A percentile compares a stretch with the other conserved stretches of the same genome.
Conservation (phyloP, 2,113 vertebrate species). For the Charina bottae region DNA sequence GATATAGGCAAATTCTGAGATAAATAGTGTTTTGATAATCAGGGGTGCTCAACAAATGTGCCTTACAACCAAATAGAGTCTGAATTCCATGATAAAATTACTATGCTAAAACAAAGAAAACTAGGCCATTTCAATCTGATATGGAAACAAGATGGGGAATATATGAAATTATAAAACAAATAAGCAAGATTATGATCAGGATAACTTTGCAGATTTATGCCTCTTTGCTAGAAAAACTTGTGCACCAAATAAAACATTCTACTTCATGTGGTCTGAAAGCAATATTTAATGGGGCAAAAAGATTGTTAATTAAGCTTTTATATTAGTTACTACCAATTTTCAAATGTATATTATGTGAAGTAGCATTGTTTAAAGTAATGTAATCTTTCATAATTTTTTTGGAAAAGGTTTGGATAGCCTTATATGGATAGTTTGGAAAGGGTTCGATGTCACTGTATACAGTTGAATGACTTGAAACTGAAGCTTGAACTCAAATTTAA, state of each 20-base stretch:
- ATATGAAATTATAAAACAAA: background rate
- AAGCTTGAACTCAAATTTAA: slow-evolving; percentile 66
- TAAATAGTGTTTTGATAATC: background rate
- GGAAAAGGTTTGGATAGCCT: slow-evolving; percentile 18
- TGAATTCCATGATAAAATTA: too few species aligned
- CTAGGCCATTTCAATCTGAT: background rate
- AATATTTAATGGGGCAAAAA: background rate
- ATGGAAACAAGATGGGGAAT: background rate
- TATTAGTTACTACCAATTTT: background rate
- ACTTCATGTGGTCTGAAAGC: background rate
- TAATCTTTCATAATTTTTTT: background rate
- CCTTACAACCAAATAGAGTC: background rate
- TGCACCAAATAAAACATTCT: background rate
- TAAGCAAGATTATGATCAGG: background rate
- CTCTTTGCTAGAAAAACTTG: background rate
- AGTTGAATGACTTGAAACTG: slow-evolving; percentile 63
- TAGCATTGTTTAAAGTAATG: background rate
- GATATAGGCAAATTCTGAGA: background rate
- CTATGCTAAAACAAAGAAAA: background rate
- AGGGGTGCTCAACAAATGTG: background rate
- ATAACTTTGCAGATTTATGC: background rate
- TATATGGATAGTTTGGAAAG: slow-evolving; percentile 56
- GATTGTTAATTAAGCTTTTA: background rate
- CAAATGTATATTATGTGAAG: background rate
- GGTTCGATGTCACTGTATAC: slow-evolving; percentile 63